Evolutionary conservation across 2,888 invertebrate species (phyloP), one percentile per base, ranked within the genome.

Genomic region (Nowickia ferox): DNA sequence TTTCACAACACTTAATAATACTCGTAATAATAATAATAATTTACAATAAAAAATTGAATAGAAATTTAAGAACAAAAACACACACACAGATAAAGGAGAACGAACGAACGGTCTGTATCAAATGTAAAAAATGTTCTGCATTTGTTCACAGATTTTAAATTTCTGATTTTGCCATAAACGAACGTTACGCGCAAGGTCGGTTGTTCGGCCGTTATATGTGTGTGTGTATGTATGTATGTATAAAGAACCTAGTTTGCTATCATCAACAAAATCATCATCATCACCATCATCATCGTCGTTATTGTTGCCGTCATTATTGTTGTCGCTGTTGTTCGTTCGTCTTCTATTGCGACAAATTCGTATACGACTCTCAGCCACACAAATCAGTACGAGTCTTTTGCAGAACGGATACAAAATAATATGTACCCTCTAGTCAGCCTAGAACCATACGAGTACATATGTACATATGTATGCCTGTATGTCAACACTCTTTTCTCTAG

Each of bases 161-260:
- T 88, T 89, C 72, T 83, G 71, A 66, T 84, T 84, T 84, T 78
- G 83, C 77, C 66, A 74, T 81, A 71, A 83, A 76, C 79, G 83
- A 86, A 86, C 87, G 88, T 87, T 89, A 87, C 89, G 89, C 88
- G 89, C 89, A 90, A 89, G 89, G 89, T 89, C 89, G 89, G 88
- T 81, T 66, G 72, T 66, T 61, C 68, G 89, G 89, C 88, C 89
- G 83, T 57, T 66, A 88, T 46, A 30, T 30, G 30, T 30, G 0
- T 4, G 0, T 30, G n/a, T n/a, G 30, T 30, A 30, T 30, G 30
- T 30, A 30, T 30, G 30, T 30, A 30, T 30, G 30, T 30, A 68
- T 38, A 48, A 57, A 74, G 76, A 61, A 61, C 59, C 83, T 59
- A 83, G 83, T 80, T 83, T 86, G 61, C 55, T 69, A 61, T 46